These are phyloP conservation scores for Lepidostoma basale DNA, from an alignment of 1,140 invertebrate species.

Conservation along the genomic window DNA sequence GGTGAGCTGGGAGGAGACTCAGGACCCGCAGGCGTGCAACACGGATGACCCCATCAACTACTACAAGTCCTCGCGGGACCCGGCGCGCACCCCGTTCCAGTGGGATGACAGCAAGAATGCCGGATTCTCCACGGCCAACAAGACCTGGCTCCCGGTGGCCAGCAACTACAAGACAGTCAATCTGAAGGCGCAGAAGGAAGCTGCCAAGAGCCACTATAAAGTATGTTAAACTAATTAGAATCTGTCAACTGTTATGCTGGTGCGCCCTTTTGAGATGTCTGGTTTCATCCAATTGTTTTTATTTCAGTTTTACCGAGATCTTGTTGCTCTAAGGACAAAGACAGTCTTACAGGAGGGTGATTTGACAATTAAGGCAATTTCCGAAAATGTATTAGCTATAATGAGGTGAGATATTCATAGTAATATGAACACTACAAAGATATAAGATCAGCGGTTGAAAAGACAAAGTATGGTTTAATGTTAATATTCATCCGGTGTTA, in stretches of 20 bases:
- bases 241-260: too few relatives aligned
- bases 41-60: conserved; percentile 52
- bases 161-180: conserved; percentile 63
- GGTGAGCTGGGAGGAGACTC: conserved; percentile 50
- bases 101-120: conserved; percentile 65
- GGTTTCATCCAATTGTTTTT: too few relatives aligned
- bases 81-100: conserved; percentile 66
- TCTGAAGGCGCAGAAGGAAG: conserved; percentile 52
- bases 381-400: conserved; percentile 50
- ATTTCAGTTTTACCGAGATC: conserved; percentile 41
- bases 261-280: conserved; percentile 70
- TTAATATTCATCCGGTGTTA: too few relatives aligned
- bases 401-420: conserved; percentile 27
- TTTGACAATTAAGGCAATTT: conserved; percentile 47
- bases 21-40: conserved; percentile 55
- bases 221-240: conserved; percentile 63
- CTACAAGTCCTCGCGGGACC: conserved; percentile 56
- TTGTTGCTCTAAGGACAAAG: conserved; percentile 31
- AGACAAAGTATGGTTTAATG: too few relatives aligned
- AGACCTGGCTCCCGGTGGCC: conserved; percentile 70
- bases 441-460: too few relatives aligned
- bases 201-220: conserved; percentile 57
- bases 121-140: conserved; percentile 59
- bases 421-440: too few relatives aligned
- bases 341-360: conserved; percentile 50